These are phyloP conservation scores for Sebastolobus alascanus DNA, from an alignment of 2,797 vertebrate species.

Conservation along the genomic window DNA sequence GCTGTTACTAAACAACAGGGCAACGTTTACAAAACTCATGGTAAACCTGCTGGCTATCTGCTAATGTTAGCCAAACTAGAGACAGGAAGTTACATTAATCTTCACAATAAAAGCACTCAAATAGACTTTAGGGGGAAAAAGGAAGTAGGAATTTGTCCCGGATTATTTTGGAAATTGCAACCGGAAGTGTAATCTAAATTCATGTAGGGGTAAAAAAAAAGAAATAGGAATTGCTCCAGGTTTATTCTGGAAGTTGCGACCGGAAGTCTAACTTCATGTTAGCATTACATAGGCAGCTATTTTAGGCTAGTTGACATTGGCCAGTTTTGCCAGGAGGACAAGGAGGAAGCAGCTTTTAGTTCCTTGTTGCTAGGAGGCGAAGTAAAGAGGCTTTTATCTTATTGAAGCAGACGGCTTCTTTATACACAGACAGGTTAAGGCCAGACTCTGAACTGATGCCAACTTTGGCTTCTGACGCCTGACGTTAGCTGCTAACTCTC, in stretches of 20 bases:
- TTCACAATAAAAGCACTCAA: slow-evolving; percentile 28
- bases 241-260: background rate
- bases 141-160: rapidly evolving
- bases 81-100: background rate
- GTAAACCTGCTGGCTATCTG: background rate
- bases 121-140: background rate
- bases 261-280: slow-evolving; percentile 1
- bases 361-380: background rate
- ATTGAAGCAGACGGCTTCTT: background rate
- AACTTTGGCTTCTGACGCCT: slow-evolving; percentile 54
- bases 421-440: background rate
- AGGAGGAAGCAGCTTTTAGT: background rate
- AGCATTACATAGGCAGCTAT: slow-evolving; percentile 17
- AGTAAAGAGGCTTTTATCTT: background rate
- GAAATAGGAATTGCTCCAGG: too few relatives aligned
- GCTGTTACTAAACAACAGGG: background rate
- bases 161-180: background rate
- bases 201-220: background rate
- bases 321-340: slow-evolving; percentile 55
- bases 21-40: background rate
- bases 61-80: background rate
- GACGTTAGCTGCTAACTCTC: slow-evolving; percentile 38
- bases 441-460: slow-evolving; percentile 50
- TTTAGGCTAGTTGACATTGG: slow-evolving; percentile 66
- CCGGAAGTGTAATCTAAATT: background rate